Percentiles rank a stretch among this genome's conserved stretches.
These are phyloP conservation scores for Luehdorfia chinensis DNA, from an alignment of 1,140 invertebrate genomes.

Conservation along the genomic window DNA sequence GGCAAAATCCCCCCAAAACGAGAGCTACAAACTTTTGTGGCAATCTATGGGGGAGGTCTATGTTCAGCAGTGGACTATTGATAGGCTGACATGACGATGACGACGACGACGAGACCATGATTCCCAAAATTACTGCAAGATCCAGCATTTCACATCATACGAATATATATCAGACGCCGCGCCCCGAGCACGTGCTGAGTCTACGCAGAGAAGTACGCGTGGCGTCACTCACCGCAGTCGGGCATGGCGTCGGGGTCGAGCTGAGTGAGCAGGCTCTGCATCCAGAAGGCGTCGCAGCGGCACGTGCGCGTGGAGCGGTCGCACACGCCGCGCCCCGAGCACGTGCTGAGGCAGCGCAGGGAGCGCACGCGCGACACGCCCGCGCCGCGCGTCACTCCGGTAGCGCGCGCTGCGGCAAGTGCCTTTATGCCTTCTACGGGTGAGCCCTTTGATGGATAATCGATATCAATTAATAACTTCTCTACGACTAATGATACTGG, in stretches of 20 bases:
- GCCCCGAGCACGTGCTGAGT: constrained; percentile 95
- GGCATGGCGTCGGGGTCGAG: constrained; percentile 73
- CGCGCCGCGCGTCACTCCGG: constrained; percentile 79
- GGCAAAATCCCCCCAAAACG: too few relatives aligned
- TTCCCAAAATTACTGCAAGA: too few relatives aligned
- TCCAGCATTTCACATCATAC: too few relatives aligned
- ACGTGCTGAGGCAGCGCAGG: constrained; percentile 93
- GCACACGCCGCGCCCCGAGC: constrained; percentile 94
- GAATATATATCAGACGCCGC: constrained; percentile 95
- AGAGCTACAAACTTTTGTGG: too few relatives aligned
- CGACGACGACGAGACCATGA: too few relatives aligned
- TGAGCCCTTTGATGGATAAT: constrained; percentile 27
- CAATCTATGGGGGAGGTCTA: too few relatives aligned
- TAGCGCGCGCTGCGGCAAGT: constrained; percentile 40
- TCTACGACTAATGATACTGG: too few relatives aligned
- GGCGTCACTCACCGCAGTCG: constrained; percentile 75
- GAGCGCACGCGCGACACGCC: constrained; percentile 84
- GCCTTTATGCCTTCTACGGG: constrained; percentile 44
- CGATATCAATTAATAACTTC: background rate
- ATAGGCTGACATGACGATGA: too few relatives aligned
- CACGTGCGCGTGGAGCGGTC: constrained; percentile 90
- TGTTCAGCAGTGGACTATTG: too few relatives aligned
- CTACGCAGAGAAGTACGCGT: constrained; percentile 88
- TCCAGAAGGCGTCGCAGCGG: constrained; percentile 97
- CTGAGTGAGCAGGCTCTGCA: constrained; percentile 82